A percentile compares a stretch with the other conserved stretches of the same genome.
Evolutionary conservation across 2,797 vertebrate species (phyloP).

Genomic region (Sitta carolinensis): DNA sequence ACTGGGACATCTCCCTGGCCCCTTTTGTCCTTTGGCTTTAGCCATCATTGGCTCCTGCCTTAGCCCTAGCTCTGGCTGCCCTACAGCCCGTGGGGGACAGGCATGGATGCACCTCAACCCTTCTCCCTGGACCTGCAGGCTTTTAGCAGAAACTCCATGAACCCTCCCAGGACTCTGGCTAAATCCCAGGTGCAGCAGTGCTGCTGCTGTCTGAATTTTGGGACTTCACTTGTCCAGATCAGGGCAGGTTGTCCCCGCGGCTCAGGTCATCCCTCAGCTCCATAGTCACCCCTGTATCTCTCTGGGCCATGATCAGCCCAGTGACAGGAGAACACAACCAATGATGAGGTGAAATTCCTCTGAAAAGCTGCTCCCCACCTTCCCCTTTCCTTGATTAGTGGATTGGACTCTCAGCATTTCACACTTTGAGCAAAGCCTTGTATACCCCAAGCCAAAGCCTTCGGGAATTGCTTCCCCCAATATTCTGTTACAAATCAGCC

Average conservation of each 20-base stretch:
- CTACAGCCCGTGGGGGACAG: fast-evolving
- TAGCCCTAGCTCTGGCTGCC: neutral
- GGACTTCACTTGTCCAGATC: neutral
- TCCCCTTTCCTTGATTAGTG: neutral
- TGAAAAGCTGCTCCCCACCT: neutral
- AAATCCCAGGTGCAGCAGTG: neutral
- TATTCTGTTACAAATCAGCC: neutral
- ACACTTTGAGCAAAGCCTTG: neutral
- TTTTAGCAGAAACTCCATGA: neutral
- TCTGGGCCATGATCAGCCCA: neutral
- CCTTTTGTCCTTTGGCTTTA: neutral
- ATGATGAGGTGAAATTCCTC: neutral
- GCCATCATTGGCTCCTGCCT: neutral
- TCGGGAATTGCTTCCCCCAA: neutral
- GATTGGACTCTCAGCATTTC: neutral
- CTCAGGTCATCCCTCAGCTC: neutral
- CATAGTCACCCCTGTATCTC: neutral
- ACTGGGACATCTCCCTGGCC: neutral
- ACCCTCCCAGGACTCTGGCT: neutral
- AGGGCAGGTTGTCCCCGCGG: neutral
- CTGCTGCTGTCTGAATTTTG: neutral
- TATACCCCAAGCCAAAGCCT: neutral
- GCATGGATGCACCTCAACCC: fast-evolving
- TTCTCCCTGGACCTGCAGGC: neutral
- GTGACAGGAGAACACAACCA: neutral